phyloP scores from a whole-genome alignment of 1,140 invertebrate species.

The Trichogramma pretiosum region DNA sequence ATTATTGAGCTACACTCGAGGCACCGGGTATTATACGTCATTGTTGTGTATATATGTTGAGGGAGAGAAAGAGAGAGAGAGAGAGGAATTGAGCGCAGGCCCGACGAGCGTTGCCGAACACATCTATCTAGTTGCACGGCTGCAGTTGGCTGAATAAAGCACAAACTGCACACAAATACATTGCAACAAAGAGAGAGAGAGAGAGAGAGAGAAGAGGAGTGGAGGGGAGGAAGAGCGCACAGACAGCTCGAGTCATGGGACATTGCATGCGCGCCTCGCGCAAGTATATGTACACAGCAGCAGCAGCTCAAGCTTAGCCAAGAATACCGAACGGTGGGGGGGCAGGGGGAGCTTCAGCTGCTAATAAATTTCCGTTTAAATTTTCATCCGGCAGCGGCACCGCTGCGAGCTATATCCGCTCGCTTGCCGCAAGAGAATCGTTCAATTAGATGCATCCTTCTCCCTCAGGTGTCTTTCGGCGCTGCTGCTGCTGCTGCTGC shows the following conservation, averaged over 20 bases:
- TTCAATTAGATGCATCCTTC: constrained; percentile 25
- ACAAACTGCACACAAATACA: background rate
- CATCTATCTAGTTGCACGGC: no score
- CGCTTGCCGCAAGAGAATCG: constrained; percentile 20
- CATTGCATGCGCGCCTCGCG: no score
- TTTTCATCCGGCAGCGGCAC: constrained; percentile 19
- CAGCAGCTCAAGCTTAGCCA: background rate
- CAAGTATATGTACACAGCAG: background rate
- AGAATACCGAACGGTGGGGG: no score
- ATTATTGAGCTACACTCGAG: no score
- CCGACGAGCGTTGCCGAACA: no score
- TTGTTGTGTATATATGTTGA: background rate
- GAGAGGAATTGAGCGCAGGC: no score
- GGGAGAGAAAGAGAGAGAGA: no score
- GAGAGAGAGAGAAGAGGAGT: background rate
- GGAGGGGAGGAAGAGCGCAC: background rate
- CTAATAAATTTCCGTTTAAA: constrained; percentile 34
- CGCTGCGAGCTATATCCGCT: no score
- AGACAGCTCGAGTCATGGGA: no score
- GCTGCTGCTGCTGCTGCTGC: background rate
- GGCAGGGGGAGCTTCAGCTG: no score
- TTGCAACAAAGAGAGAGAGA: background rate
- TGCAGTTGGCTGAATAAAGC: background rate
- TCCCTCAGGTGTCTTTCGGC: constrained; percentile 18
- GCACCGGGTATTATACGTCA: no score